Evolutionary conservation across 2,888 invertebrate species (phyloP), one percentile per base, ranked within the genome.

Genomic region (Griposia aprilina): DNA sequence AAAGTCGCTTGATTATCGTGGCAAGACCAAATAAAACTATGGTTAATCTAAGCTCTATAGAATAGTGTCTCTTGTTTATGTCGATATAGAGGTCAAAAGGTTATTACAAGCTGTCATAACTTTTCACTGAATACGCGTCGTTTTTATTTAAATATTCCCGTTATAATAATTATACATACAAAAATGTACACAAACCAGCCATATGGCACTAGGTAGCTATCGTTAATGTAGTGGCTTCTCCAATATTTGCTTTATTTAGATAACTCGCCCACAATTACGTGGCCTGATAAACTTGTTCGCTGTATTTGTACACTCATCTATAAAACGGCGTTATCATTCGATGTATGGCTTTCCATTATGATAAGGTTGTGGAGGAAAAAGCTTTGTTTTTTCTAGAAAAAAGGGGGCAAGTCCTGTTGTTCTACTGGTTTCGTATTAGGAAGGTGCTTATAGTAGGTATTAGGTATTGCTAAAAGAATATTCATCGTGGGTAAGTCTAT

Each of bases 191-290:
- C 48, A 68, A 20, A 5, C 17, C 6, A 60, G 74, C 81, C 89
- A 90, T 90, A 89, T 90, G 90, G 80, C 80, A 80, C 76, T 82
- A 80, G 90, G 85, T 87, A 88, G 90, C 89, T 88, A 90, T 83
- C 81, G 67, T 67, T 83, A 90, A 89, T 89, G 90, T 85, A 87
- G 83, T 88, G 89, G 90, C 86, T 89, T 74, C 74, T 76, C 78
- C 67, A 79, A 74, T 89, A 89, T 90, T 90, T 90, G 86, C 78
- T 82, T 82, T 84, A 78, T 86, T 84, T 80, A 84, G 87, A 86
- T 86, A 84, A 80, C 77, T 73, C 72, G 72, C 26, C 67, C 76
- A 83, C 83, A 90, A 90, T 90, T 88, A 89, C 78, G 78, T 11
- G 78, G 73, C 59, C 74, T 65, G 89, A 89, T 90, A 90, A 86